Evolutionary conservation across 2,797 vertebrate species (phyloP), one percentile per base, ranked within the genome.

Genomic region (Urocyon cinereoargenteus): DNA sequence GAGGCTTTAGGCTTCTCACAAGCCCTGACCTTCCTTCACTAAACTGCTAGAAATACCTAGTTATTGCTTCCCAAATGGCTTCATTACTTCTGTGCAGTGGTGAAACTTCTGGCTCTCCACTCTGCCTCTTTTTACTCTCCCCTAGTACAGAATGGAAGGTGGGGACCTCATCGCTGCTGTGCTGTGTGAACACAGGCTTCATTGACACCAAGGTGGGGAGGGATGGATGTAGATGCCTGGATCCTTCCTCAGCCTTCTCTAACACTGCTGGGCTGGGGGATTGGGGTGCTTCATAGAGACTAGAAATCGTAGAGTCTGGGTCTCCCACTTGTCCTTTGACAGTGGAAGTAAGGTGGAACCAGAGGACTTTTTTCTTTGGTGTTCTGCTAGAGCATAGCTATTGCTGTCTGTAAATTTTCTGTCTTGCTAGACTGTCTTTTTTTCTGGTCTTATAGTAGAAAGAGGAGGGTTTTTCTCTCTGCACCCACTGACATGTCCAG

Each of bases 181-280:
- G 57, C 22, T 18, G 16, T 66, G 59, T 14, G 36, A n/a, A 70
- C 49, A 21, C 26, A 53, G 45, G 9, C 9, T 64, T 11, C 55
- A 6, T 0, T 12, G 49, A 57, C 36, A 21, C 28, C 34, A 77
- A 88, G 21, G 16, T 8, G 15, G 28, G 10, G n/a, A 86, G 49
- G 12, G 0, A 4, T 36, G 18, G 3, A 15, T 55, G 28, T 31
- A 40, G 2, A 19, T 59, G n/a, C 62, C 45, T 68, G 70, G 4
- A 26, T 61, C 10, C n/a, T n/a, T 6, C 9, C 5, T 55, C 5
- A 19, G 13, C 13, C 26, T 64, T 81, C 31, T 19, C 15, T 45
- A 16, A 78, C 16, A 49, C 9, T 28, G 34, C 19, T 14, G 18
- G 40, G 0, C 22, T 36, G 3, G 5, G 40, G 16, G 9, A 0